phyloP scores from a whole-genome alignment of 1,140 invertebrate genomes.

The Antheraea mylitta region DNA sequence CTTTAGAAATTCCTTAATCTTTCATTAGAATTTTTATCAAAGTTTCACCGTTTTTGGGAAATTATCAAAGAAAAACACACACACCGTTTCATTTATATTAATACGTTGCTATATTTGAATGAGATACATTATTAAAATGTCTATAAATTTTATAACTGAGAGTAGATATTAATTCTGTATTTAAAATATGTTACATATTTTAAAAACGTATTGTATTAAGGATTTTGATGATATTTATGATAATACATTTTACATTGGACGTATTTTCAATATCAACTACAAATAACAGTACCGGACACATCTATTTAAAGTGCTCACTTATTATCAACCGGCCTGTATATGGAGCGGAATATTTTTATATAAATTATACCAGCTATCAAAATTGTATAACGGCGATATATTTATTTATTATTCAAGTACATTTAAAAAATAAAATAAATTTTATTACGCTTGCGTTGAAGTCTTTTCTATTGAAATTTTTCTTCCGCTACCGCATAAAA shows the following conservation, averaged over 20 bases:
- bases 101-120: too few species aligned
- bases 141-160: too few species aligned
- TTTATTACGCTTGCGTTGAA: conserved; percentile 25
- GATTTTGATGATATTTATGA: background rate
- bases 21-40: too few species aligned
- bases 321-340: background rate
- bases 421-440: background rate
- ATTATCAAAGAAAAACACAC: too few species aligned
- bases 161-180: too few species aligned
- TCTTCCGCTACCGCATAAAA: background rate
- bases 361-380: background rate
- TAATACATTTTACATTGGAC: background rate
- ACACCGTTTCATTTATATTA: too few species aligned
- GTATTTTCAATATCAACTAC: background rate
- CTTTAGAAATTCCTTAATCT: too few species aligned
- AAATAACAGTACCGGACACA: background rate
- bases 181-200: background rate
- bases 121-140: too few species aligned
- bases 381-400: too few species aligned
- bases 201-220: background rate
- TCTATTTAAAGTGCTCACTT: background rate
- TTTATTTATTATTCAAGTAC: background rate
- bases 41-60: too few species aligned
- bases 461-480: conserved; percentile 30
- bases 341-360: background rate